Evolutionary conservation across 2,113 vertebrate genomes (phyloP), one percentile per base, ranked within the genome.

Genomic region (Xyrauchen texanus): DNA sequence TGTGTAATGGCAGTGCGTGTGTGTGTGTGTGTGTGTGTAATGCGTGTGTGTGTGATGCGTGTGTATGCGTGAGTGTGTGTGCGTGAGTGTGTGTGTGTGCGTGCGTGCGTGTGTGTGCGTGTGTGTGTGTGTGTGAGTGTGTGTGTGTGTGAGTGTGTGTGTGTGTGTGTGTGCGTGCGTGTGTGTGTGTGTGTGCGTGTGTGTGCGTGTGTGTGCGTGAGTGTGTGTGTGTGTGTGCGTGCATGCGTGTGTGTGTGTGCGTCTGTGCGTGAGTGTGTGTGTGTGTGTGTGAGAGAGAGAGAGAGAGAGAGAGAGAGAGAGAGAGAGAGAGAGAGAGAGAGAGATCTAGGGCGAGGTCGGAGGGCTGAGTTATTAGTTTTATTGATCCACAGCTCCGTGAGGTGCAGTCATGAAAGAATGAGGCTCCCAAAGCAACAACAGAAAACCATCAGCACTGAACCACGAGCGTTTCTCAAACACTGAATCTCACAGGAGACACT

Each of bases 281-380:
- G 55, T 52, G 45, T 42, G 45, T 16, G 55, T 16, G 21, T 51
- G 13, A 3, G 9, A 46, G 21, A 1, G 21, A 34, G 21, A 34
- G 21, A 34, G 21, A 34, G 21, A 34, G 9, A 46, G 21, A 1
- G 21, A 34, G 21, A 34, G 21, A 34, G 21, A 34, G 21, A 34
- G 9, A 46, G 21, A 1, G 21, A 34, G 21, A 34, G 21, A 34
- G 9, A 46, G 21, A 1, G 21, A 34, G 21, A 34, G 21, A 34
- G 21, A 34, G 21, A 34, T 34, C 49, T 9, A 16, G 13, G 7
- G 3, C 51, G 8, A 60, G 55, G 57, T 73, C 44, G 42, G 42
- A 61, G 57, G 4, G 10, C 13, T 46, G 53, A 72, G 71, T 74
- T 74, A 74, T 62, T 74, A 61, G 15, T 21, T 73, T n/a, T 73